Evolutionary conservation across 2,888 invertebrate species (phyloP).

Genomic region (Drosophila lutescens): DNA sequence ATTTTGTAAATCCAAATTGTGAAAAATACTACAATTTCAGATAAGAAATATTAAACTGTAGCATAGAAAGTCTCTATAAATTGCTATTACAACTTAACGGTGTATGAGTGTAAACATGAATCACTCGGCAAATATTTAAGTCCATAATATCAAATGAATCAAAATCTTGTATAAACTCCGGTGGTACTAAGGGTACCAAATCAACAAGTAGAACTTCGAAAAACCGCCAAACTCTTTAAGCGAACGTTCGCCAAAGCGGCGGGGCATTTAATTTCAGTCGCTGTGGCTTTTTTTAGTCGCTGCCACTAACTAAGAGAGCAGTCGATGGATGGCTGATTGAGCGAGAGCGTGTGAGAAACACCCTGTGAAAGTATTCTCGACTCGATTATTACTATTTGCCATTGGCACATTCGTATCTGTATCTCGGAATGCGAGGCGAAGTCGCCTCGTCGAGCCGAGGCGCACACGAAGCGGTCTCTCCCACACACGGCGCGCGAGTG

Average conservation of each 20-base stretch:
- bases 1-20: neutral
- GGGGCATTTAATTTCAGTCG: conserved; percentile 5
- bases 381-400: conserved; percentile 61
- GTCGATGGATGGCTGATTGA: conserved; percentile 17
- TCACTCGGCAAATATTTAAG: neutral
- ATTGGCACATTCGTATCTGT: conserved; percentile 62
- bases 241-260: conserved; percentile 16
- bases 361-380: conserved; percentile 53
- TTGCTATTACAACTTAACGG: neutral
- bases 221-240: neutral
- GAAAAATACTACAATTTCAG: neutral
- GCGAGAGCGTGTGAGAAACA: conserved; percentile 36
- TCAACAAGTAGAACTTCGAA: conserved; percentile 10
- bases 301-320: conserved; percentile 33
- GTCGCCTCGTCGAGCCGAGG: conserved; percentile 30
- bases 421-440: conserved; percentile 39
- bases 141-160: neutral
- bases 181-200: neutral
- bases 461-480: conserved; percentile 41
- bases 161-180: too few species aligned
- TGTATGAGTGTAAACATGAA: neutral
- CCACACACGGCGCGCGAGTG: conserved; percentile 22
- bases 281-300: conserved; percentile 19
- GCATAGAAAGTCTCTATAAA: neutral
- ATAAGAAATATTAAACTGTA: neutral